A percentile compares a stretch with the other conserved stretches of the same genome.
Evolutionary conservation across 1,140 invertebrate species (phyloP).

Genomic region (Drosophila leontia): DNA sequence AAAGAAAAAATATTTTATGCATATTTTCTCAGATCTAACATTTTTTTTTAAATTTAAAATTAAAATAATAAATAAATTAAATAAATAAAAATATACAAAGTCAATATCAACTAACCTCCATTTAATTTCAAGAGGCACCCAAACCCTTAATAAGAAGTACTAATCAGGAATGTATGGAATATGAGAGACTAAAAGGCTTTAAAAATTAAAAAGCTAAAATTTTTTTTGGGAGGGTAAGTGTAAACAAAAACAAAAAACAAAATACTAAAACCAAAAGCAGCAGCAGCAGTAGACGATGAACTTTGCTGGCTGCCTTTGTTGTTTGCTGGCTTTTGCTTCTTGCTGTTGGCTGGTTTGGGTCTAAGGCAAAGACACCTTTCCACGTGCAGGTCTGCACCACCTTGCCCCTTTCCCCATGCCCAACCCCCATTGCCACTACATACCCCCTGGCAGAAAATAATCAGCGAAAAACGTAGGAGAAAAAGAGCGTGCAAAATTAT

Average conservation of each 20-base stretch:
- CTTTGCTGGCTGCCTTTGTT: constrained; percentile 74
- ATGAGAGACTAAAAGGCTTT: constrained; percentile 2
- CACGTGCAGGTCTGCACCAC: constrained; percentile 56
- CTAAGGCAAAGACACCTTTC: constrained; percentile 70
- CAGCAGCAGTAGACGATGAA: constrained; percentile 75
- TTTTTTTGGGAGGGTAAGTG: not conserved
- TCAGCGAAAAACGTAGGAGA: constrained; percentile 78
- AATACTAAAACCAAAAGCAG: constrained; percentile 26
- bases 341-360: constrained; percentile 39
- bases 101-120: no score
- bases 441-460: constrained; percentile 64
- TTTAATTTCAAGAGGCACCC: not conserved
- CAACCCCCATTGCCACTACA: constrained; percentile 1
- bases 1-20: no score
- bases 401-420: constrained; percentile 1
- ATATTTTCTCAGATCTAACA: no score
- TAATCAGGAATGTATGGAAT: constrained; percentile 7
- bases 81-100: not conserved
- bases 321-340: constrained; percentile 41
- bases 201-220: not conserved
- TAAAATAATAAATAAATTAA: no score
- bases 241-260: not conserved
- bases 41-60: no score
- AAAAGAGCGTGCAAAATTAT: constrained; percentile 82
- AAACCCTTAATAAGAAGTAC: not conserved